Conservation (phyloP, 2,797 vertebrate genomes). For the Prunella strophiata region DNA sequence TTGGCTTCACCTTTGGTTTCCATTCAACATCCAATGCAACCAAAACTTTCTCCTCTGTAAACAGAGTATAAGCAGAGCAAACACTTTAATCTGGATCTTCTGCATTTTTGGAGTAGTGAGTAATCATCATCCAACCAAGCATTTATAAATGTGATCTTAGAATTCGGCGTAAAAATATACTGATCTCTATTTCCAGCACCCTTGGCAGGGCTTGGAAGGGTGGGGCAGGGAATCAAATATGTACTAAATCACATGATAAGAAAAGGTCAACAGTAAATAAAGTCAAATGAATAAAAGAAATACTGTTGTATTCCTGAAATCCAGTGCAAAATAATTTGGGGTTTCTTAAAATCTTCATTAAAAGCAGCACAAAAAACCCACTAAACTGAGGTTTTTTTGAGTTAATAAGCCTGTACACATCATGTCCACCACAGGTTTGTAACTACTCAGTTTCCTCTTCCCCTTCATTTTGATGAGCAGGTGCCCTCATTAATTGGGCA, state of each 20-base stretch:
- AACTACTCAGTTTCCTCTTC: neutral
- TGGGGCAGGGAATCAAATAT: neutral
- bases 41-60: constrained; percentile 42
- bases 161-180: neutral
- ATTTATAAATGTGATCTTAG: constrained; percentile 15
- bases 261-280: neutral
- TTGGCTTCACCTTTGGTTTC: constrained; percentile 67
- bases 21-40: constrained; percentile 27
- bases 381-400: accelerated
- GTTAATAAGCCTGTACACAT: neutral
- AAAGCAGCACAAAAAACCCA: neutral
- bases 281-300: neutral
- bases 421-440: accelerated
- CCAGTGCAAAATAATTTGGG: neutral
- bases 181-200: constrained; percentile 5
- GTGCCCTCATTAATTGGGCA: neutral
- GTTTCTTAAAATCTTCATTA: neutral
- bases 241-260: neutral
- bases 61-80: constrained; percentile 42
- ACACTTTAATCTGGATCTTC: constrained; percentile 46
- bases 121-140: neutral
- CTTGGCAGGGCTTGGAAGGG: neutral
- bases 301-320: neutral
- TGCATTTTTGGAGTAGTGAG: constrained; percentile 18
- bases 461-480: neutral